Evolutionary conservation across 2,113 vertebrate genomes (phyloP), one percentile per base, ranked within the genome.

Genomic region (Colius striatus): DNA sequence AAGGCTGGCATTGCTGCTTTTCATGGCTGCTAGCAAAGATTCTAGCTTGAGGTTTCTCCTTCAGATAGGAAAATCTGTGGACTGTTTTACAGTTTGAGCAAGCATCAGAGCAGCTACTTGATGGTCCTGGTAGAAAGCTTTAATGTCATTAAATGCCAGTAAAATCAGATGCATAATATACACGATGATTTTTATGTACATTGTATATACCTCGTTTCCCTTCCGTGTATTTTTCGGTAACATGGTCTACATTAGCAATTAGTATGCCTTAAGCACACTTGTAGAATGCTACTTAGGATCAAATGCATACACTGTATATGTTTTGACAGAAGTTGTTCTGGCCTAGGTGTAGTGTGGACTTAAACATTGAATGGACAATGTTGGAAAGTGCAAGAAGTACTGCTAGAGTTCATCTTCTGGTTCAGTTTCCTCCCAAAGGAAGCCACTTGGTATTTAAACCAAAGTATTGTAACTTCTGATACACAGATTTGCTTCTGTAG

Each of bases 11-110:
- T 73, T 93, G 43, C 38, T 89, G 74, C 26, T 79, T 30, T 91
- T 91, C 17, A 34, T 89, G 70, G 51, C 48, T 87, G 15, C 91
- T 96, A 47, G 58, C 80, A 95, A 63, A 83, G 53, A 62, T 85
- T 95, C 50, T 91, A 76, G 74, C 47, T 27, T 67, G 43, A 73
- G 68, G 54, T 34, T 92, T 87, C 25, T 79, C 57, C 54, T 92
- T 81, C 36, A 90, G 57, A 58, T 51, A 8, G 36, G 45, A 86
- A 68, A 86, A 80, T 91, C 45, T 68, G 72, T 85, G 43, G 76
- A 29, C 47, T 95, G 43, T 76, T 75, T 73, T 95, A 10, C n/a
- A 36, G 61, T 96, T 77, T 79, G 65, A 63, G 72, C 45, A 86
- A 76, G 58, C 18, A 47, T 47, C n/a, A 75, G 25, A 84, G 57